Evolutionary conservation across 2,113 vertebrate genomes (phyloP).

Genomic region (Propithecus coquereli): DNA sequence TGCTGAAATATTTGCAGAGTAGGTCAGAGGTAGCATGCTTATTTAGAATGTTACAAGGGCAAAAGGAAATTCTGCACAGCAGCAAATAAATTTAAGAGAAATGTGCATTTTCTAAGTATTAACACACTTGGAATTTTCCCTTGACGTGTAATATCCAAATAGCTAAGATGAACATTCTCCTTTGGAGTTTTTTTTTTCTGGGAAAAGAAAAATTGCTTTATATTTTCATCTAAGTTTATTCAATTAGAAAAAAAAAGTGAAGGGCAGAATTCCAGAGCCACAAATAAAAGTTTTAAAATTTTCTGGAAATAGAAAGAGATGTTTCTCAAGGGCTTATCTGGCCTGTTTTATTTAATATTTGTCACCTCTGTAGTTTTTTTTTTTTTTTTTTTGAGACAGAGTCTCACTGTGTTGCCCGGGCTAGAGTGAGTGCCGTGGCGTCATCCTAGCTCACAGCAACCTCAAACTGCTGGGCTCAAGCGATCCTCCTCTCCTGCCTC

Average conservation of each 20-base stretch:
- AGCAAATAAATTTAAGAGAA: background rate
- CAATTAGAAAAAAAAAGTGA: background rate
- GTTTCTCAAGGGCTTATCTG: constrained; percentile 8
- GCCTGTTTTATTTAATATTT: background rate
- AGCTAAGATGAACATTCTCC: background rate
- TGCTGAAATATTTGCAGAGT: constrained; percentile 5
- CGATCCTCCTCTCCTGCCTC: too few relatives aligned
- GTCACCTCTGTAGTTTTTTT: background rate
- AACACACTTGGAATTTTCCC: background rate
- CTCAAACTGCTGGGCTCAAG: too few relatives aligned
- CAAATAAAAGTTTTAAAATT: background rate
- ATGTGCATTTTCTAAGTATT: background rate
- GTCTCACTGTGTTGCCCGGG: too few relatives aligned
- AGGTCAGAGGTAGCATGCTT: background rate
- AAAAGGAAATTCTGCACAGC: constrained; percentile 7
- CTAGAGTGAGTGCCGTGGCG: too few relatives aligned
- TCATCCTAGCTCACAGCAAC: too few relatives aligned
- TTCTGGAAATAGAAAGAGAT: constrained; percentile 34
- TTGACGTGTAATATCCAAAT: constrained; percentile 8
- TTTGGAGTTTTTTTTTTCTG: background rate
- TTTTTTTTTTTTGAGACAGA: too few relatives aligned
- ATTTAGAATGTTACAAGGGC: background rate
- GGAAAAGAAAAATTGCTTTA: constrained; percentile 19
- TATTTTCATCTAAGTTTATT: constrained; percentile 28
- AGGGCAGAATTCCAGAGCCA: background rate